A percentile compares a stretch with the other conserved stretches of the same genome.
Evolutionary conservation across 2,797 vertebrate genomes (phyloP).

Genomic region (Chaetophractus vellerosus): DNA sequence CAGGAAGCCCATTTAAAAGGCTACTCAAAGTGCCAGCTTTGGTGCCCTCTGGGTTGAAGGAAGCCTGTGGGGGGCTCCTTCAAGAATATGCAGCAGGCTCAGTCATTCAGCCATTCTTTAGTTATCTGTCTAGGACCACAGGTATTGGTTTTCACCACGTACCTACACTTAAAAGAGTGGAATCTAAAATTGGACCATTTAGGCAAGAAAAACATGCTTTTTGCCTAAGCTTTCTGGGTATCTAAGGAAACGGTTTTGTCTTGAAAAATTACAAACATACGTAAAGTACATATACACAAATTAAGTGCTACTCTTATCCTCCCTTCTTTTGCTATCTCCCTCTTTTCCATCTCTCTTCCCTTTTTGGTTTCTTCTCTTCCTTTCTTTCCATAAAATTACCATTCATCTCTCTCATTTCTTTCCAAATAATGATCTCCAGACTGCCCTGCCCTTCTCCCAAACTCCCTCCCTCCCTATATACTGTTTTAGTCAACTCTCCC

Average conservation of each 20-base stretch:
- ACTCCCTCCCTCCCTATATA: background rate
- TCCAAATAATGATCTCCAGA: slow-evolving; percentile 35
- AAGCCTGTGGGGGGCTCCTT: background rate
- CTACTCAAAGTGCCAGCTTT: background rate
- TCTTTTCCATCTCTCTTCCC: slow-evolving; percentile 5
- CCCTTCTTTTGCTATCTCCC: slow-evolving; percentile 17
- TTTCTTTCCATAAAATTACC: slow-evolving; percentile 32
- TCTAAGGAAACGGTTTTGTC: slow-evolving; percentile 81
- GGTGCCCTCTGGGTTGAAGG: background rate
- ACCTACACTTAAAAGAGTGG: slow-evolving; percentile 6
- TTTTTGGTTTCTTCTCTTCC: slow-evolving; percentile 33
- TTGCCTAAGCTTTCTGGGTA: slow-evolving; percentile 84
- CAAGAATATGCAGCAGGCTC: background rate
- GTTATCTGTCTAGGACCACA: slow-evolving; percentile 32
- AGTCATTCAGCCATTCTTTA: background rate
- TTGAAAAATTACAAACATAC: slow-evolving; percentile 77
- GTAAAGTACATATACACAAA: slow-evolving; percentile 71
- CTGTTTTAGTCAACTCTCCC: background rate
- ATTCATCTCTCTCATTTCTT: slow-evolving; percentile 12
- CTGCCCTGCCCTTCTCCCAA: background rate
- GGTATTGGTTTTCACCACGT: slow-evolving; percentile 31
- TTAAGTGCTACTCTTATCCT: slow-evolving; percentile 48
- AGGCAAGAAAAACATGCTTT: slow-evolving; percentile 76
- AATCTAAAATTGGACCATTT: slow-evolving; percentile 77
- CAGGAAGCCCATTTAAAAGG: background rate